Evolutionary conservation across 2,797 vertebrate genomes (phyloP), one percentile per base, ranked within the genome.

Genomic region (Chaenodraco wilsoni): DNA sequence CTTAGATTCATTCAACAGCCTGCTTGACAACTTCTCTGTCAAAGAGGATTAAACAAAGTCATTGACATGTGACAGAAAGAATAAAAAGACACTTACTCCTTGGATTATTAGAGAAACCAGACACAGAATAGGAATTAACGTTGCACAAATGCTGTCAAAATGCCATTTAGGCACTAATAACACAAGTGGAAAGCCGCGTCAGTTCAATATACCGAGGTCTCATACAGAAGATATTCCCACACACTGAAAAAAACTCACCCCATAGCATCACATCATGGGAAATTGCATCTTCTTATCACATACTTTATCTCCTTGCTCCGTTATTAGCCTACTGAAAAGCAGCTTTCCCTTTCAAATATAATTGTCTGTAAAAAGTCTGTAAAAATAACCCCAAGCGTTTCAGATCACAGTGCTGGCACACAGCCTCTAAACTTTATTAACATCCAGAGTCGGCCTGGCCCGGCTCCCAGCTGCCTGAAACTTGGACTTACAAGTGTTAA

Each of bases 351-450:
- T 92, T 91, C 82, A 93, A 92, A 93, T 89, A 86, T 89, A 90
- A 90, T 86, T 89, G 88, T 85, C 82, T 86, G 79, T 84, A 83
- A 84, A 83, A 90, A 92, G 87, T 90, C 93, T 93, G 88, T 86
- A 89, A 92, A 92, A 93, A 94, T 88, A 94, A 81, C 93, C 91
- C 73, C 56, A 60, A 90, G 93, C 89, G 44, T 69, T 74, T 68
- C 78, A 88, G 92, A 93, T 89, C 84, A 91, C 83, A 90, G 84
- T 46, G 75, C 87, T 93, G 91, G 89, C 91, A 86, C 56, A n/a
- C 63, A 79, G 87, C 86, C 88, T 79, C 81, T 62, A 84, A 84
- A 88, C 88, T 93, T 94, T 93, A 94, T 94, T 93, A 93, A 93
- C 89, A 88, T 91, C 86, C 75, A 88, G 81, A 85, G 78, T 88